Conservation (phyloP, 2,888 invertebrate species). For the Mimachlamys varia region DNA sequence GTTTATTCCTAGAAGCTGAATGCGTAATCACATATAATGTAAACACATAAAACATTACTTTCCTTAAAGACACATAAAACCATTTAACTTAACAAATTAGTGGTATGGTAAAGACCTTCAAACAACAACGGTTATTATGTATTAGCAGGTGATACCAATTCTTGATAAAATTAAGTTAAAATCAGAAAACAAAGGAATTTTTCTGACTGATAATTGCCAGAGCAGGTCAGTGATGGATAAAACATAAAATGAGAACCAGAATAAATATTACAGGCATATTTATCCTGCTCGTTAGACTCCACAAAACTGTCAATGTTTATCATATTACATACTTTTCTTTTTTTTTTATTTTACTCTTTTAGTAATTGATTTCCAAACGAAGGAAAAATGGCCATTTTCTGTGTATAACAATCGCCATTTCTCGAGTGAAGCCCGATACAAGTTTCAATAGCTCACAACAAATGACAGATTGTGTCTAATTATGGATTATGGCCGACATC, state of each 20-base stretch:
- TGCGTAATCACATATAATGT: too few species aligned
- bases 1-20: too few species aligned
- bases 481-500: constrained; percentile 10
- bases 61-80: too few species aligned
- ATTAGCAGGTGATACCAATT: too few species aligned
- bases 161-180: too few species aligned
- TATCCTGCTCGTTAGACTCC: background rate
- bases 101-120: too few species aligned
- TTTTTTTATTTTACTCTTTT: background rate
- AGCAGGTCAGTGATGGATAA: too few species aligned
- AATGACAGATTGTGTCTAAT: constrained; percentile 14
- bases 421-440: background rate
- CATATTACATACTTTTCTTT: background rate
- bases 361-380: background rate
- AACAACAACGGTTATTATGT: too few species aligned
- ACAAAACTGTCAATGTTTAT: background rate
- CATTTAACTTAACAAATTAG: too few species aligned
- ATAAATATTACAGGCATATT: background rate
- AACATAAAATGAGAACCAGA: background rate
- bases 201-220: background rate
- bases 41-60: too few species aligned
- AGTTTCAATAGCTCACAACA: constrained; percentile 24
- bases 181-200: background rate
- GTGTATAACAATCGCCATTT: background rate
- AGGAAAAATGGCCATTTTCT: constrained; percentile 17